phyloP scores from a whole-genome alignment of 2,797 vertebrate species.

The Prionace glauca region DNA sequence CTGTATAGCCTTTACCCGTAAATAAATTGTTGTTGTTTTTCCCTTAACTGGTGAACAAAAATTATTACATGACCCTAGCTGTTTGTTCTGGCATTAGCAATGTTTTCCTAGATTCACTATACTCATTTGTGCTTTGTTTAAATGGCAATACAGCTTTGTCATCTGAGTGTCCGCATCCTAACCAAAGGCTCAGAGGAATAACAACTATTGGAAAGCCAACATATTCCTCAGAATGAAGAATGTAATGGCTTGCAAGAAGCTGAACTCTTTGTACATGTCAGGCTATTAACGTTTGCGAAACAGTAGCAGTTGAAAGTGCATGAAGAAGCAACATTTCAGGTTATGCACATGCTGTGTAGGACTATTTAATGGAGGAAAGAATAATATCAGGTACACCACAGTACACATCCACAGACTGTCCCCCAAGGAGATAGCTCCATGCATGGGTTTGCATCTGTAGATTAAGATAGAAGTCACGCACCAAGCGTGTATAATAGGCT shows the following conservation, averaged over 20 bases:
- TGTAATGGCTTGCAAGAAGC: background rate
- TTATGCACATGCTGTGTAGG: background rate
- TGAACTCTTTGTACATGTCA: background rate
- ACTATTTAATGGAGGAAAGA: background rate
- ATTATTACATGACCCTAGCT: too few species aligned
- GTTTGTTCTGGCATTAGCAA: background rate
- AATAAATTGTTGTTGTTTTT: too few species aligned
- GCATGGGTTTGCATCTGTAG: background rate
- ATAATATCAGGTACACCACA: background rate
- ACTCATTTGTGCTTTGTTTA: background rate
- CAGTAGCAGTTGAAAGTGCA: background rate
- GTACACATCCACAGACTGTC: background rate
- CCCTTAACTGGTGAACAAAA: too few species aligned
- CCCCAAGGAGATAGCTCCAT: background rate
- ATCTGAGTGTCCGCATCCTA: background rate
- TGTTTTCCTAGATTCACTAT: background rate
- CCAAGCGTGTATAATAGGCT: background rate
- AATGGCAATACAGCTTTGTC: background rate
- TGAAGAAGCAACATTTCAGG: background rate
- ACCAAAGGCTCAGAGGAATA: background rate
- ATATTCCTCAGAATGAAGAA: background rate
- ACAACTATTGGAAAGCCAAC: background rate
- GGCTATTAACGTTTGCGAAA: background rate
- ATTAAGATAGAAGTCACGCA: conserved; percentile 3
- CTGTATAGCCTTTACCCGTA: too few species aligned